phyloP scores from a whole-genome alignment of 2,888 invertebrate species.

The Pyrocoelia pectoralis region DNA sequence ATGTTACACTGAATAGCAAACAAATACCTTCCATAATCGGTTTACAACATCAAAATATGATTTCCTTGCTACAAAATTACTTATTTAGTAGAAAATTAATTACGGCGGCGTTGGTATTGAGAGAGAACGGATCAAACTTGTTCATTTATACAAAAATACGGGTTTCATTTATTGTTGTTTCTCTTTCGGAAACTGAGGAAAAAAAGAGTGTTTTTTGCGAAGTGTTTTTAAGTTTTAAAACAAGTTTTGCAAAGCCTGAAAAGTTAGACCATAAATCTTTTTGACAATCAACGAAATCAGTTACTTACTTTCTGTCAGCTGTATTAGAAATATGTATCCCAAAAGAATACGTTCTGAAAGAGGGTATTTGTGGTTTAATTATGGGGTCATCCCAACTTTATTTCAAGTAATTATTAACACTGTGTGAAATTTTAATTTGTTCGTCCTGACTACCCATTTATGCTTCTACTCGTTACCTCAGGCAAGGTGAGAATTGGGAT shows the following conservation, averaged over 20 bases:
- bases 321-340: conserved; percentile 12
- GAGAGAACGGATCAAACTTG: conserved; percentile 17
- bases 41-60: neutral
- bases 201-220: conserved; percentile 33
- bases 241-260: conserved; percentile 30
- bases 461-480: too few species aligned
- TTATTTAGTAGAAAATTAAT: neutral
- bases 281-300: conserved; percentile 33
- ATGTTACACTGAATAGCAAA: conserved; percentile 26
- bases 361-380: conserved; percentile 2
- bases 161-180: conserved; percentile 31
- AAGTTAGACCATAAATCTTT: conserved; percentile 32
- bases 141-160: conserved; percentile 24
- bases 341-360: neutral
- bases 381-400: neutral
- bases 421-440: too few species aligned
- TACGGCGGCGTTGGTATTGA: neutral
- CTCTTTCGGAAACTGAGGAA: conserved; percentile 20
- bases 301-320: conserved; percentile 26
- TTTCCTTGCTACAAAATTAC: neutral
- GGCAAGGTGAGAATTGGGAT: too few species aligned
- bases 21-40: conserved; percentile 14
- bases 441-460: too few species aligned
- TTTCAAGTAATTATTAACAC: neutral
- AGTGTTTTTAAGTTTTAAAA: conserved; percentile 33